Percentiles rank a stretch among this genome's conserved stretches.
These are phyloP conservation scores for Pachyuromys duprasi DNA, from an alignment of 2,797 vertebrate species.

Conservation along the genomic window DNA sequence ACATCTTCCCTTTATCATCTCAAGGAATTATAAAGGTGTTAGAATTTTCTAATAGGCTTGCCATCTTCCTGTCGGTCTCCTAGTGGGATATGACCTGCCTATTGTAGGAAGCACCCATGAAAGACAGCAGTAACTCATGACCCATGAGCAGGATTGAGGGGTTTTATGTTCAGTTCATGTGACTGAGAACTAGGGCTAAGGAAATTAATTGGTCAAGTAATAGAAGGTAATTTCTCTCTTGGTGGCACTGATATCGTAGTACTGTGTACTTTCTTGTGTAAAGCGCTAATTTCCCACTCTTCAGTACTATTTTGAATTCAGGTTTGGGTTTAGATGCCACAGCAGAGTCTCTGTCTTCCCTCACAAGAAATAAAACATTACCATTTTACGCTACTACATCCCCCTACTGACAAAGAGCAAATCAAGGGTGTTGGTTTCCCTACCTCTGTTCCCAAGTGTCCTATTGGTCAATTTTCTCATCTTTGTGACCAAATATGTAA, in stretches of 20 bases:
- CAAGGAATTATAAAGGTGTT: neutral
- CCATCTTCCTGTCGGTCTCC: neutral
- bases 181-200: neutral
- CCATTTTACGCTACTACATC: neutral
- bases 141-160: neutral
- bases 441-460: neutral
- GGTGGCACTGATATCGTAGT: neutral
- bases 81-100: neutral
- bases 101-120: neutral
- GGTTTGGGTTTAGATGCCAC: neutral
- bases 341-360: neutral
- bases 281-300: neutral
- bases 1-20: neutral
- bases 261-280: neutral
- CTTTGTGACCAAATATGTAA: neutral
- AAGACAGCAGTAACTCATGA: neutral
- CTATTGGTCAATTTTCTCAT: neutral
- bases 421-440: neutral
- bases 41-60: conserved; percentile 18
- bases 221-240: neutral
- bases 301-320: conserved; percentile 27
- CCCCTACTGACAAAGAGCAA: neutral
- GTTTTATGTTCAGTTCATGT: neutral
- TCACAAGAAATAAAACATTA: conserved; percentile 18
- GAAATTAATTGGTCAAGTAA: neutral